Evolutionary conservation across 2,888 invertebrate genomes (phyloP).

Genomic region (Gortyna flavago): DNA sequence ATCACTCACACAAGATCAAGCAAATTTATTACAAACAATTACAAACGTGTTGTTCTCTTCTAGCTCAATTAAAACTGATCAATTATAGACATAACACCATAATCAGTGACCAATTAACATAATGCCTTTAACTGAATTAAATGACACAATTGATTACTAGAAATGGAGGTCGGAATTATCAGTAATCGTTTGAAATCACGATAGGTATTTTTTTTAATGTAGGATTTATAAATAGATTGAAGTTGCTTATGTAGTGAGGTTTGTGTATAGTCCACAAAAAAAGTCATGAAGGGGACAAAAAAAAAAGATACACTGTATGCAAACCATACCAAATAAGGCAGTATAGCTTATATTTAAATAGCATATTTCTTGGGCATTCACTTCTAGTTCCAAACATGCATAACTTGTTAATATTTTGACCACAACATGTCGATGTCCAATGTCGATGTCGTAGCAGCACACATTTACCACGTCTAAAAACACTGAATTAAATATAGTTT

Average conservation of each 20-base stretch:
- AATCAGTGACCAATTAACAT: constrained; percentile 83
- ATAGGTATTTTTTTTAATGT: constrained; percentile 42
- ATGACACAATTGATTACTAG: constrained; percentile 84
- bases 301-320: not conserved
- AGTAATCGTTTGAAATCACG: constrained; percentile 78
- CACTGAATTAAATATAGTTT: constrained; percentile 29
- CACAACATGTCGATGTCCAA: too few relatives aligned
- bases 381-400: not conserved
- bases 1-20: constrained; percentile 34
- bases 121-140: constrained; percentile 86
- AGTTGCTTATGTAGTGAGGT: constrained; percentile 13
- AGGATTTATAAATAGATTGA: constrained; percentile 15
- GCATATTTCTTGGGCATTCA: too few relatives aligned
- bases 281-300: not conserved
- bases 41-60: constrained; percentile 58
- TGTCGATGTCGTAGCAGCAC: not conserved
- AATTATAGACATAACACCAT: constrained; percentile 84
- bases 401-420: not conserved
- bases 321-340: too few relatives aligned
- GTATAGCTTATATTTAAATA: too few relatives aligned
- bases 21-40: constrained; percentile 59
- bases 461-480: constrained; percentile 19
- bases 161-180: constrained; percentile 80
- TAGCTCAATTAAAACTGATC: constrained; percentile 72
- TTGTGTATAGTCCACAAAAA: not conserved